Evolutionary conservation across 2,888 invertebrate genomes (phyloP), one percentile per base, ranked within the genome.

Genomic region (Meganola albula): DNA sequence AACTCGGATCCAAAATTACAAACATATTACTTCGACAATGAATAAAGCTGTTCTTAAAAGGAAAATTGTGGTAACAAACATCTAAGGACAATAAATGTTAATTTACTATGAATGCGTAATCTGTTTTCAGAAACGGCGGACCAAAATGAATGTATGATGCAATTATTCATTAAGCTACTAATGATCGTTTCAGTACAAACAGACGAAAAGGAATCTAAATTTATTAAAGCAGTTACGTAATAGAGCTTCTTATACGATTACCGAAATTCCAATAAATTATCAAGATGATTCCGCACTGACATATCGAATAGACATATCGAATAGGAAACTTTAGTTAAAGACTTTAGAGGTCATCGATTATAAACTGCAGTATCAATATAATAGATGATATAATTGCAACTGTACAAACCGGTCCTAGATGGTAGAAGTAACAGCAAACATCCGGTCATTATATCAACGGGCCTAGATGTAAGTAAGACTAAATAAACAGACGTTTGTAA

Each of bases 1-100:
- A 27, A 35, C 24, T 20, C n/a, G 34, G 27, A 27, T 39, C 44
- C 37, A 12, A 34, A 33, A 44, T 31, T 27, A 27, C 20, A 20
- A 20, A 5, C 8, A 7, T 20, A 16, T 5, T 16, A 16, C 6
- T 16, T 16, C 16, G n/a, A 7, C 20, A 7, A 20, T n/a, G 20
- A 20, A n/a, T n/a, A 20, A 20, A 20, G 20, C 3, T 27, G 27
- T 21, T 27, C 8, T 36, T 36, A 9, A 33, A 32, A 31, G 18
- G 7, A 28, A 31, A 6, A 7, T 5, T 20, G n/a, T 7, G 20
- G 8, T n/a, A 20, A 7, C 3, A 20, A n/a, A 20, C 8, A 6
- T 5, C 16, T 16, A 20, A 20, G 20, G 20, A 20, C 20, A 5
- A 20, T 20, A 5, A 20, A 20, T 5, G 8, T 20, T 20, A 7